A percentile compares a stretch with the other conserved stretches of the same genome.
Conservation (phyloP, 2,888 invertebrate species). For the Cheilosia grossa region DNA sequence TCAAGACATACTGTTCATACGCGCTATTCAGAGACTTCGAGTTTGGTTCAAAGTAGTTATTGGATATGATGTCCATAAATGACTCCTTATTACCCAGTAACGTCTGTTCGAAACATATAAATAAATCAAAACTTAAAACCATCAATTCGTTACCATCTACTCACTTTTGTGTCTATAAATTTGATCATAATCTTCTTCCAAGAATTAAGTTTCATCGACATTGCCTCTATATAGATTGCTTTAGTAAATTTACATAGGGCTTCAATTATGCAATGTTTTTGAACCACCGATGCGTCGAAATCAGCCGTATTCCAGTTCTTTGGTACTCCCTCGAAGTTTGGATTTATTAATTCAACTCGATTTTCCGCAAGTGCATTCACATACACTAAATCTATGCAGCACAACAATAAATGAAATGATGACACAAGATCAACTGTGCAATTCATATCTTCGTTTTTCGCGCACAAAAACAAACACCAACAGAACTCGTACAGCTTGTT, state of each 20-base stretch:
- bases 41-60: conserved; percentile 92
- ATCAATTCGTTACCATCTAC: conserved; percentile 10
- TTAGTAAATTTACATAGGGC: conserved; percentile 91
- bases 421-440: conserved; percentile 97
- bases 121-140: background rate
- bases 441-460: conserved; percentile 93
- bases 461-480: conserved; percentile 96
- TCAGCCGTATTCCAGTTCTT: conserved; percentile 86
- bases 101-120: conserved; percentile 83
- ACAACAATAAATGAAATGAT: conserved; percentile 95
- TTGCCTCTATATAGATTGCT: conserved; percentile 93
- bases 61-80: conserved; percentile 90
- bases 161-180: conserved; percentile 80
- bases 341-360: conserved; percentile 93
- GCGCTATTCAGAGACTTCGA: conserved; percentile 92
- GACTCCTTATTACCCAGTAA: conserved; percentile 89
- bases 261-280: conserved; percentile 92
- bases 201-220: conserved; percentile 94
- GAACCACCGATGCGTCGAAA: conserved; percentile 82
- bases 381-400: conserved; percentile 95
- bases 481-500: conserved; percentile 95
- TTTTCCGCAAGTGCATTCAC: conserved; percentile 92
- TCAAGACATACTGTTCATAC: conserved; percentile 96
- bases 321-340: conserved; percentile 91
- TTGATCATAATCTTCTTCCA: conserved; percentile 91